These are phyloP conservation scores for Phyllotreta cruciferae DNA, from an alignment of 2,888 invertebrate genomes.

Conservation along the genomic window DNA sequence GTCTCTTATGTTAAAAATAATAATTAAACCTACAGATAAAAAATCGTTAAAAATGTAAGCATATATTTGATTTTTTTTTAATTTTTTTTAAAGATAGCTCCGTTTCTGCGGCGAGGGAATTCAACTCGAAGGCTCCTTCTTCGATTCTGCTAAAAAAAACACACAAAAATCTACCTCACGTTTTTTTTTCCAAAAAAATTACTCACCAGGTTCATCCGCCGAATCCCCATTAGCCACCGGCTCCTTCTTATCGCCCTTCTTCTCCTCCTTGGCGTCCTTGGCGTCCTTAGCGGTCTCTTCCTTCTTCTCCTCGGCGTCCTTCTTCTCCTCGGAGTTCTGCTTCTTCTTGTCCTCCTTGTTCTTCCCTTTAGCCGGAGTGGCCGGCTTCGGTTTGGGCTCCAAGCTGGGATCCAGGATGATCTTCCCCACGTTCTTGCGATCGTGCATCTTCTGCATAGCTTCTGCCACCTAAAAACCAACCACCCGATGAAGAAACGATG, in stretches of 20 bases:
- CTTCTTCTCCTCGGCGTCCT: conserved; percentile 65
- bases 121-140: conserved; percentile 43
- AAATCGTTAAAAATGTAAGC: conserved; percentile 37
- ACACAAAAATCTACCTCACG: too few species aligned
- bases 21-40: conserved; percentile 32
- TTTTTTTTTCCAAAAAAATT: too few species aligned
- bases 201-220: conserved; percentile 62
- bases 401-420: conserved; percentile 81
- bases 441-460: conserved; percentile 93
- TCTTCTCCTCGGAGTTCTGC: conserved; percentile 68
- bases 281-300: conserved; percentile 56
- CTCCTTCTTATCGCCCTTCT: conserved; percentile 54
- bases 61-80: conserved; percentile 29
- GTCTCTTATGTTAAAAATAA: conserved; percentile 31
- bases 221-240: conserved; percentile 63
- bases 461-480: conserved; percentile 72
- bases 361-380: conserved; percentile 79
- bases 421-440: conserved; percentile 89
- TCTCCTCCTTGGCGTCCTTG: conserved; percentile 50
- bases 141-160: conserved; percentile 69
- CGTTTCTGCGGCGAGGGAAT: conserved; percentile 22
- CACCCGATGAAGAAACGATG: not conserved
- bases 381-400: conserved; percentile 81
- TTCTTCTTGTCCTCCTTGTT: conserved; percentile 76
- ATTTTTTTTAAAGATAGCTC: conserved; percentile 30